Evolutionary conservation across 2,113 vertebrate genomes (phyloP), one percentile per base, ranked within the genome.

Genomic region (Hippocampus mohnikei): DNA sequence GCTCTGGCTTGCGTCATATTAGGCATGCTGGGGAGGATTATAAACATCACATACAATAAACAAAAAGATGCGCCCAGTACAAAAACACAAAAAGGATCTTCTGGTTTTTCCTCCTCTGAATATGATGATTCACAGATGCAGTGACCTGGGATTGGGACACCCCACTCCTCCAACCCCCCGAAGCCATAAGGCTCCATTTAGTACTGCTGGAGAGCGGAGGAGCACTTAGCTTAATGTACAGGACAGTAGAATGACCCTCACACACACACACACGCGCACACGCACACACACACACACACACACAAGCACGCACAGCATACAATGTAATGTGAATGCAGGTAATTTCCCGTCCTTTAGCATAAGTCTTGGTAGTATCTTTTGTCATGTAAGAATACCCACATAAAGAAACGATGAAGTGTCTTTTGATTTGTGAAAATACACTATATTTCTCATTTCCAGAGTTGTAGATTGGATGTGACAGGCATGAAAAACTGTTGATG

Each of bases 181-280:
- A 25, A 82, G 87, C 80, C 66, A 77, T 56, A 78, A 85, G 85
- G 87, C 79, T 88, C 86, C 85, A 87, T 91, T 91, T 89, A 84
- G 64, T 86, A 80, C 74, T 85, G 74, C 86, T 79, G 85, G 74
- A 89, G 87, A 90, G 84, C 82, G 74, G 77, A 87, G 84, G 81
- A 92, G 91, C 92, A 93, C 92, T 92, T 92, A 90, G 84, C 89
- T 87, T 92, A 93, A 93, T 92, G 90, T 88, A 85, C 77, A 52
- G 70, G 84, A 88, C 84, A 85, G 85, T 72, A 83, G 75, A 81
- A 75, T 81, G 72, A 84, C 84, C 73, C 75, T 67, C 56, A 52
- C 41, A 42, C 66, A 70, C 67, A 69, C 63, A 68, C 29, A 65
- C 66, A 66, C 60, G 41, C 74, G 56, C 72, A 60, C 67, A 67